Evolutionary conservation across 1,140 invertebrate genomes (phyloP), one percentile per base, ranked within the genome.

Genomic region (Muscidifurax raptorellus): DNA sequence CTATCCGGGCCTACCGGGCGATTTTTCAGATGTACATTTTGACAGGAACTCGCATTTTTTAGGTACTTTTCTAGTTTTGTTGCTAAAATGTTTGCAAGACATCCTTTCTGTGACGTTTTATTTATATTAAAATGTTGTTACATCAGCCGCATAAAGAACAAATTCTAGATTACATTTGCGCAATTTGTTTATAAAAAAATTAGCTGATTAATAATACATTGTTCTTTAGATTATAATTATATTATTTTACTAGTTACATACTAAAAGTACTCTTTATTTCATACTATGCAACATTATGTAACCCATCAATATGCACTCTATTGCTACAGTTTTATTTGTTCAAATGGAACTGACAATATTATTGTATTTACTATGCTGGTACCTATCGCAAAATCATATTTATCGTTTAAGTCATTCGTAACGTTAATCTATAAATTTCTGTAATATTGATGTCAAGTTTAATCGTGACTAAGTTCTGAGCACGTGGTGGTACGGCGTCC

Each of bases 1-100:
- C 95, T 96, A 96, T 95, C 95, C 95, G 95, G 95, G 95, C 95
- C 28, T 67, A 25, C 3, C 40, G 66, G 27, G 66, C 12, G 13
- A 0, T 28, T 30, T 69, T 22, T 74, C 6, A 18, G 5, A n/a
- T 36, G 32, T 25, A 32, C 22, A 27, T n/a, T 80, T 27, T 66
- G 10, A 80, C 25, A 0, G 22, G 22, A 69, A 69, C 5, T 1
- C 25, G 0, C 67, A 4, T 69, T 30, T 69, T 69, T 28, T n/a
- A 7, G n/a, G 13, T 1, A 52, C 4, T 52, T 52, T 52, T 52
- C 10, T 0, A n/a, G n/a, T n/a, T 4, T 59, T 59, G n/a, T 59
- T 59, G 18, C 2, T 7, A 22, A 59, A 59, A 59, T 18, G 3
- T 59, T 36, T 52, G 47, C 13, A 7, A 6, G n/a, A 69, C 3